Conservation (phyloP, 2,113 vertebrate species). For the Aythya baeri region DNA sequence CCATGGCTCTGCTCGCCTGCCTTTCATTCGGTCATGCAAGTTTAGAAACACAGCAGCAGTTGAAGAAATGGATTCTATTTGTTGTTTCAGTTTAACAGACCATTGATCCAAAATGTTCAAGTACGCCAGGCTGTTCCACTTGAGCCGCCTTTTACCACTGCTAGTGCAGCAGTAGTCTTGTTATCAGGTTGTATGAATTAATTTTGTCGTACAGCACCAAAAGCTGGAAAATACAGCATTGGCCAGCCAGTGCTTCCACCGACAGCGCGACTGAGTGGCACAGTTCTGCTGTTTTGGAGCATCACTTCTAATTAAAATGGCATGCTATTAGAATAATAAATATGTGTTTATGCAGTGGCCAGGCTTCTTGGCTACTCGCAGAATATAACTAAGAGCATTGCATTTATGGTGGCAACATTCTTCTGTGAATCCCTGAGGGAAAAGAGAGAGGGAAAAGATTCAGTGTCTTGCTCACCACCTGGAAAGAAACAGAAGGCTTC, state of each 20-base stretch:
- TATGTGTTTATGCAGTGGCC: background rate
- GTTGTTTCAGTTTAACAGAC: slow-evolving; percentile 71
- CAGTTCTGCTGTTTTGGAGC: slow-evolving; percentile 38
- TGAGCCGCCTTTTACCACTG: slow-evolving; percentile 41
- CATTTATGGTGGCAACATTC: background rate
- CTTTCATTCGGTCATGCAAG: slow-evolving; percentile 58
- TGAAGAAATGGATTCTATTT: slow-evolving; percentile 71
- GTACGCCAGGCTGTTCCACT: slow-evolving; percentile 38
- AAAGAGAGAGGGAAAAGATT: background rate
- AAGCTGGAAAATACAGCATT: background rate
- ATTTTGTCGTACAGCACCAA: slow-evolving; percentile 42
- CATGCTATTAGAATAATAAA: slow-evolving; percentile 15
- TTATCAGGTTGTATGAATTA: slow-evolving; percentile 65
- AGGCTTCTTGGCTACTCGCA: background rate
- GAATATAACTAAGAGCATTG: slow-evolving; percentile 10
- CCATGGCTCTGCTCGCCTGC: slow-evolving; percentile 31
- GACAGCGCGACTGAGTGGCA: background rate
- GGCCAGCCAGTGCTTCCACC: slow-evolving; percentile 15
- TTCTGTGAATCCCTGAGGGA: background rate
- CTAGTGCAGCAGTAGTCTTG: slow-evolving; percentile 42
- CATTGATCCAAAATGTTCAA: slow-evolving; percentile 70
- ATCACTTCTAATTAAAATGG: slow-evolving; percentile 41
- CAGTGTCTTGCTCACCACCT: background rate
- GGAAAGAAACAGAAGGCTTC: slow-evolving; percentile 25
- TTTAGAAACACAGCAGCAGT: slow-evolving; percentile 52